Conservation (phyloP, 30 jellyfish, hydroid and myxozoan genomes). For the Aurelia sp. region DNA sequence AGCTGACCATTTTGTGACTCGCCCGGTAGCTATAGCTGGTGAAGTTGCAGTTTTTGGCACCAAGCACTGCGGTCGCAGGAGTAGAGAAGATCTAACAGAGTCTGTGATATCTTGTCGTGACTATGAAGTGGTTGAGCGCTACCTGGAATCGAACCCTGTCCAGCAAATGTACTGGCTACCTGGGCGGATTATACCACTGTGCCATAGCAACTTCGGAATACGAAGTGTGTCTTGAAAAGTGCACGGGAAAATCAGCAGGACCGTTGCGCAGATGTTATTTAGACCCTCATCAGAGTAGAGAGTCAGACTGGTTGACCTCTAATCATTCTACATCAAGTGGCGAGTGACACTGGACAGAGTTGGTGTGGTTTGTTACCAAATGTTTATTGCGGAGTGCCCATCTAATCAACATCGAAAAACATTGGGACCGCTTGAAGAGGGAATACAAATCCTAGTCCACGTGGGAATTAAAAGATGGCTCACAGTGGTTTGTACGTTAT, state of each 20-base stretch:
- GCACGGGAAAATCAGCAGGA: no score
- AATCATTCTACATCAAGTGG: not conserved
- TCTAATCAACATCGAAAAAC: not conserved
- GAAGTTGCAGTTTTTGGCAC: no score
- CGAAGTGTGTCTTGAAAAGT: no score
- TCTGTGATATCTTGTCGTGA: no score
- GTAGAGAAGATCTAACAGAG: no score
- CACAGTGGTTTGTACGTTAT: not conserved
- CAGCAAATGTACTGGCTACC: no score
- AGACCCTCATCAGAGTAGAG: not conserved
- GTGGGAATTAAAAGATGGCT: constrained; percentile 1
- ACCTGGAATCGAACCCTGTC: not conserved
- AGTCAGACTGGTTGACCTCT: not conserved
- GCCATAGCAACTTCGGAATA: not conserved
- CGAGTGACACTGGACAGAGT: not conserved
- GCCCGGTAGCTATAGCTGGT: no score
- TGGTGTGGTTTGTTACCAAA: not conserved
- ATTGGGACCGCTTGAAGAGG: no score
- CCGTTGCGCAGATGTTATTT: not conserved
- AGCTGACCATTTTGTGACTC: no score
- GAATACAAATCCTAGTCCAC: not conserved
- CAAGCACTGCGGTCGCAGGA: no score
- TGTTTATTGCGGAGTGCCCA: not conserved
- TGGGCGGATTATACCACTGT: not conserved
- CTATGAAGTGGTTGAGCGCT: not conserved